Base-by-base conservation (phyloP, 2,888 invertebrate species). In the Frankliniella intonsa region DNA sequence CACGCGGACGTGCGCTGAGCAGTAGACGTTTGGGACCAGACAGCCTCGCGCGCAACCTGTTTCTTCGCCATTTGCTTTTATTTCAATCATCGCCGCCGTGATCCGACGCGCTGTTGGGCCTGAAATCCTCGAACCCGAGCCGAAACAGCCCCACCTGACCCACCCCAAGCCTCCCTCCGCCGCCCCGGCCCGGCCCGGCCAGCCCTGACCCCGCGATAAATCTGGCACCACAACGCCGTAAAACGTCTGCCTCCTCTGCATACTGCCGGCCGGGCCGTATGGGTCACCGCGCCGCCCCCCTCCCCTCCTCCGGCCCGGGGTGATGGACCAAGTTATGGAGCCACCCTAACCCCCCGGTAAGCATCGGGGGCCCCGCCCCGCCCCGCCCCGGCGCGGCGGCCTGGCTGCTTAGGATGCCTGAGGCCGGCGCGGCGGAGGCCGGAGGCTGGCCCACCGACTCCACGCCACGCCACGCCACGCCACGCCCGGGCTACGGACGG, bases 311-410 rank as follows among this genome's bases (percentile, higher is more conserved):
- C 80, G 82, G 55, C 82, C 62, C 80, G 80, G 69, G 50, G 69
- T 25, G 25, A 76, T 76, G 69, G 69, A 12, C 10, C 69, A 76
- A 76, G 69, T 76, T 76, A 76, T 76, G 69, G 69, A 25, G 7
- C 51, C 82, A 76, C 25, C 82, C 69, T 82, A 83, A 83, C 81
- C 84, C 84, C 65, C 82, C 82, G 76, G 38, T 80, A 82, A 81
- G 83, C 83, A 83, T 83, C 82, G 83, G 83, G 82, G 83, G 82
- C 82, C 82, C n/a, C n/a, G n/a, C n/a, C n/a, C n/a, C n/a, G n/a
- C n/a, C n/a, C n/a, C n/a, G 62, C n/a, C 19, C 14, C 12, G 17
- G 55, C 17, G 55, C 7, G 55, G 12, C 14, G 17, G 55, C 17
- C 14, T 14, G 55, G 12, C 14, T 55, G 55, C 17, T 12, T 55